A percentile compares a stretch with the other conserved stretches of the same genome.
Conservation (phyloP, 2,888 invertebrate genomes). For the Formica aserva region DNA sequence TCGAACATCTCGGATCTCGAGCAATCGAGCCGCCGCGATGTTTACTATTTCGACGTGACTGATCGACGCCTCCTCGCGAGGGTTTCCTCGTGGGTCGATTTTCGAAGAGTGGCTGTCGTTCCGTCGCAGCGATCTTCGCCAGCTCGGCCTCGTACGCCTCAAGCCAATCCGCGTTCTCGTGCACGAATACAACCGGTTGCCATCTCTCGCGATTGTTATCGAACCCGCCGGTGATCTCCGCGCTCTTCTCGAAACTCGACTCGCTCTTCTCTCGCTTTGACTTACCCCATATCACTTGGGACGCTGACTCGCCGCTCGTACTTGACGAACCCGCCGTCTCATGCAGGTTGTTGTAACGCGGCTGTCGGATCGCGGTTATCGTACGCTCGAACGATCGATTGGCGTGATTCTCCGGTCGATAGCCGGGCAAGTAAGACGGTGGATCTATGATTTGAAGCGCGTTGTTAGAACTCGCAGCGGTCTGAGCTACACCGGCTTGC, state of each 20-base stretch:
- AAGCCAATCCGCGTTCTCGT: conserved; percentile 10
- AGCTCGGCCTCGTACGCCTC: neutral
- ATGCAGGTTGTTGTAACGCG: neutral
- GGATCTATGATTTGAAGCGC: conserved; percentile 33
- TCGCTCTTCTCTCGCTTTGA: conserved; percentile 14
- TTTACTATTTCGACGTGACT: neutral
- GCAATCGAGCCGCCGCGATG: neutral
- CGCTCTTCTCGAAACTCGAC: neutral
- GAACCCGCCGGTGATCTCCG: neutral
- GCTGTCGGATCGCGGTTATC: neutral
- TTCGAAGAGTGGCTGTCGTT: neutral
- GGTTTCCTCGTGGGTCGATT: neutral
- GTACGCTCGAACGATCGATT: neutral
- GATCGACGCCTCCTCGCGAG: neutral
- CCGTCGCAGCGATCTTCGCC: neutral
- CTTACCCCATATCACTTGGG: conserved; percentile 9
- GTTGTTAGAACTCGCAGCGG: neutral
- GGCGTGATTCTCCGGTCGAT: neutral
- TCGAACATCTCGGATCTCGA: neutral
- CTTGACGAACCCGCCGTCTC: no score
- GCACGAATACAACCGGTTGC: conserved; percentile 12
- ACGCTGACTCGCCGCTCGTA: neutral
- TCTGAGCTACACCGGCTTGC: neutral
- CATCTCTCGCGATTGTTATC: neutral
- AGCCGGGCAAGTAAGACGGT: neutral